Percentiles rank a stretch among this genome's conserved stretches.
Evolutionary conservation across 2,113 vertebrate species (phyloP).

Genomic region (Megatriorchis doriae): DNA sequence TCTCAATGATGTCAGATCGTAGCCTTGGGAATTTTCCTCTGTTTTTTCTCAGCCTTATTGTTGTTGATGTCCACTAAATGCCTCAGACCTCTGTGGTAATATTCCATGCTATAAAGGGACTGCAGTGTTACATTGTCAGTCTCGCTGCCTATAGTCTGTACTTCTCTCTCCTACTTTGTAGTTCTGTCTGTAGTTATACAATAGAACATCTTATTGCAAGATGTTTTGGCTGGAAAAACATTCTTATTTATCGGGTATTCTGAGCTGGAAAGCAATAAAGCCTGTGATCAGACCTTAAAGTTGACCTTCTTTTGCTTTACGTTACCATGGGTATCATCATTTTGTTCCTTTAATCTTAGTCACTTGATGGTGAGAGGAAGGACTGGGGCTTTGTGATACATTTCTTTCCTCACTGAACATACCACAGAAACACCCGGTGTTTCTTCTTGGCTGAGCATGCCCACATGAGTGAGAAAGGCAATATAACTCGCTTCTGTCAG

Average conservation of each 20-base stretch:
- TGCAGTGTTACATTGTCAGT: neutral
- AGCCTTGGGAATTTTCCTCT: neutral
- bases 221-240: neutral
- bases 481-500: neutral
- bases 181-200: neutral
- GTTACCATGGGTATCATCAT: neutral
- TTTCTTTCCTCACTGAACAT: neutral
- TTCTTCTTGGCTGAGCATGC: neutral
- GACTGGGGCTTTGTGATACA: neutral
- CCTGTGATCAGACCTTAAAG: neutral
- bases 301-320: neutral
- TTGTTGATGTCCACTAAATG: neutral
- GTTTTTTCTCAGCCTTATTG: neutral
- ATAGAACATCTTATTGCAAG: conserved; percentile 5
- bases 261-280: neutral
- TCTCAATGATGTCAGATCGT: neutral
- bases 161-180: neutral
- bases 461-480: neutral
- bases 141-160: neutral
- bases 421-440: neutral
- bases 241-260: neutral
- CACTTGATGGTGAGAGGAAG: neutral
- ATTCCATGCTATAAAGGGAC: neutral
- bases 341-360: conserved; percentile 18
- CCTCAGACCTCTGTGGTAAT: neutral